These are phyloP conservation scores for Halichoerus grypus DNA, from an alignment of 2,113 vertebrate genomes.

Conservation along the genomic window DNA sequence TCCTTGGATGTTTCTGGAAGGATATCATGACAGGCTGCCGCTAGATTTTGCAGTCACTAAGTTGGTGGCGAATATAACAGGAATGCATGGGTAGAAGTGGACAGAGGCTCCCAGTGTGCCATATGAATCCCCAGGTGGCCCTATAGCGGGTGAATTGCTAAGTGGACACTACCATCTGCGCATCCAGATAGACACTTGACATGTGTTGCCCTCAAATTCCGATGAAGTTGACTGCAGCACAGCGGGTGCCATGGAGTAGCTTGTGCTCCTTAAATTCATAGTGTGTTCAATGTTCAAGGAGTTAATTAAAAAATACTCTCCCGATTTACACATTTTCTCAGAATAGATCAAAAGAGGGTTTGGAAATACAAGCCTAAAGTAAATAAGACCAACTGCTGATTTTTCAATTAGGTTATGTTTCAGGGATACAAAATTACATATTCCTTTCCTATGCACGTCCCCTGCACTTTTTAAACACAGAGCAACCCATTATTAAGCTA, in stretches of 20 bases:
- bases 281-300: conserved; percentile 58
- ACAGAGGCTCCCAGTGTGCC: neutral
- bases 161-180: neutral
- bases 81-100: neutral
- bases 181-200: conserved; percentile 56
- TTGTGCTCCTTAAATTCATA: conserved; percentile 32
- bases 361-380: conserved; percentile 68
- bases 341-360: conserved; percentile 70
- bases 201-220: conserved; percentile 51
- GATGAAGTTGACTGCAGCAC: conserved; percentile 7
- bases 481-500: conserved; percentile 90
- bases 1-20: neutral
- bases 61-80: neutral
- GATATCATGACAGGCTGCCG: neutral
- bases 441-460: conserved; percentile 72
- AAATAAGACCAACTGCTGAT: conserved; percentile 74
- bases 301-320: conserved; percentile 75
- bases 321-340: conserved; percentile 55
- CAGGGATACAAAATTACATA: conserved; percentile 81
- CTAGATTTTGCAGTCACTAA: neutral
- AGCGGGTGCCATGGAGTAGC: neutral
- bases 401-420: conserved; percentile 83
- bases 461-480: conserved; percentile 81
- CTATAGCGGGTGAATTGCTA: neutral
- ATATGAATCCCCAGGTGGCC: neutral